phyloP scores from a whole-genome alignment of 2,113 vertebrate species.

The Syrrhaptes paradoxus region DNA sequence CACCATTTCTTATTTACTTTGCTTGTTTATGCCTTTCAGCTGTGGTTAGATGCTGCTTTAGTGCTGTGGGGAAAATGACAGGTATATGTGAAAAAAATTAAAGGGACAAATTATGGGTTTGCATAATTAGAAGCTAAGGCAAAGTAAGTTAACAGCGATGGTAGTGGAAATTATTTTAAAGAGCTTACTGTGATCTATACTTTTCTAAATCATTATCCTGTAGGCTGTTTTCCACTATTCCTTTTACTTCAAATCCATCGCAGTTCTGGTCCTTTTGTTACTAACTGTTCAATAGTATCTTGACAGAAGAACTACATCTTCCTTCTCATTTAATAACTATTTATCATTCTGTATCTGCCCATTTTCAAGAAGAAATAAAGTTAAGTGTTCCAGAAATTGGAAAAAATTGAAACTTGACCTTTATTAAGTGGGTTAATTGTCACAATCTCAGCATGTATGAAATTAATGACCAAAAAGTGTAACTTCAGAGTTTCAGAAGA shows the following conservation, averaged over 20 bases:
- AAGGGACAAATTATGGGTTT: background rate
- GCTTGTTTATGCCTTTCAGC: background rate
- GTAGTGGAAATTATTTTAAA: background rate
- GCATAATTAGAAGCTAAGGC: constrained; percentile 4
- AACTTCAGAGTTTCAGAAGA: constrained; percentile 79
- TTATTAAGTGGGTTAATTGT: constrained; percentile 89
- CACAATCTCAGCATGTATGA: constrained; percentile 82
- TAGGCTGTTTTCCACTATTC: background rate
- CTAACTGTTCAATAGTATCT: constrained; percentile 44
- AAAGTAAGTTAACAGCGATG: background rate
- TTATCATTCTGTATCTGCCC: constrained; percentile 79
- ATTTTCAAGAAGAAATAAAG: constrained; percentile 80
- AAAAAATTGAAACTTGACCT: constrained; percentile 86
- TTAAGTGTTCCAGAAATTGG: constrained; percentile 82
- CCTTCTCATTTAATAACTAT: constrained; percentile 77
- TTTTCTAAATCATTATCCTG: constrained; percentile 26
- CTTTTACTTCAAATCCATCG: constrained; percentile 44
- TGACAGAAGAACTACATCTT: constrained; percentile 72
- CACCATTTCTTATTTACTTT: background rate
- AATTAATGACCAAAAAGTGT: constrained; percentile 84
- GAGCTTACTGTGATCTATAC: background rate
- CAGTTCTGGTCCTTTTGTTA: constrained; percentile 29
- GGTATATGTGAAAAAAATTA: background rate
- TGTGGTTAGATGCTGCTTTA: background rate
- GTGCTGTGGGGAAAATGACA: background rate